phyloP scores from a whole-genome alignment of 2,113 vertebrate genomes.

The Cricetomys ansorgei region DNA sequence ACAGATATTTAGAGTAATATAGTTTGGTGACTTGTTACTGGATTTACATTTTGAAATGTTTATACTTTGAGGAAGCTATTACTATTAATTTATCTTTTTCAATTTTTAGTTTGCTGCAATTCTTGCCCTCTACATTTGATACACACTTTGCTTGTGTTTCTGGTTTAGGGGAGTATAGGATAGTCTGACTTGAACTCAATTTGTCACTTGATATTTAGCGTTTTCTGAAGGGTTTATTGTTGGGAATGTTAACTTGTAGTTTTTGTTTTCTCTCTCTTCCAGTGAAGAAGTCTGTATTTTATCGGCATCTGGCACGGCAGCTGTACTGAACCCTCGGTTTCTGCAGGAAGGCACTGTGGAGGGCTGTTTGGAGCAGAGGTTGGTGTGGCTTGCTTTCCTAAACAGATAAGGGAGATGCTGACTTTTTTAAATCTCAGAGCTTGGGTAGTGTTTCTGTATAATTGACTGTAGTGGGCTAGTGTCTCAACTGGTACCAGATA shows the following conservation, averaged over 20 bases:
- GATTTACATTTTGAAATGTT: conserved; percentile 43
- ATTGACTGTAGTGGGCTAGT: conserved; percentile 85
- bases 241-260: conserved; percentile 49
- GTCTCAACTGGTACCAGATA: conserved; percentile 80
- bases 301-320: conserved; percentile 97
- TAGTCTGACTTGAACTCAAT: conserved; percentile 20
- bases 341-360: conserved; percentile 96
- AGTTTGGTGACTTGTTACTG: conserved; percentile 9
- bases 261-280: conserved; percentile 78
- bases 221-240: not conserved
- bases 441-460: conserved; percentile 88
- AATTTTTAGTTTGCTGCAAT: conserved; percentile 37
- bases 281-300: conserved; percentile 99
- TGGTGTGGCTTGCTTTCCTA: conserved; percentile 82
- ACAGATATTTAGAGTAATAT: not conserved
- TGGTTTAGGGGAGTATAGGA: not conserved
- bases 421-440: conserved; percentile 77
- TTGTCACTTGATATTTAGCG: not conserved
- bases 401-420: conserved; percentile 89
- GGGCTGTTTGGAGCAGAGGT: conserved; percentile 96
- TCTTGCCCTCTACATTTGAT: not conserved
- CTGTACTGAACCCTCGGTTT: conserved; percentile 96
- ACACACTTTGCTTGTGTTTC: conserved; percentile 16
- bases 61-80: conserved; percentile 14
- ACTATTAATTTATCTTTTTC: not conserved